Evolutionary conservation across 2,113 vertebrate genomes (phyloP).

Genomic region (Sorex araneus): DNA sequence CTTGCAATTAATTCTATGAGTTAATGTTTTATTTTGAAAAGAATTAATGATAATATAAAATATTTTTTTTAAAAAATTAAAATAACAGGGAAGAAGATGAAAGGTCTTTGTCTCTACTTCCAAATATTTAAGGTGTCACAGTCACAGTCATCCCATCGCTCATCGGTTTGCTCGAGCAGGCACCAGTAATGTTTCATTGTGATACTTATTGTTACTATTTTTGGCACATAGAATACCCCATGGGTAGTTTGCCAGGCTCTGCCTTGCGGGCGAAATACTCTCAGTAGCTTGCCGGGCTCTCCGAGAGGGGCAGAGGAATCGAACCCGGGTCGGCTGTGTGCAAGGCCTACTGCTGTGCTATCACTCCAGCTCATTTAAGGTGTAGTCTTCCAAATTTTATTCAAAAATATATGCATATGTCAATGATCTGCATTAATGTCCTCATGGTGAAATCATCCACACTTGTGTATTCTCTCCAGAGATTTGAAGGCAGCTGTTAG

Average conservation of each 20-base stretch:
- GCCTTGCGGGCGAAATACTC: no score
- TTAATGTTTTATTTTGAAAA: constrained; percentile 23
- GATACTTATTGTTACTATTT: no score
- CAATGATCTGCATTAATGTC: not conserved
- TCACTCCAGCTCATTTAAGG: no score
- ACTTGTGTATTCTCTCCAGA: not conserved
- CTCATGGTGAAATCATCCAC: not conserved
- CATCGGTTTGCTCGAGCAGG: no score
- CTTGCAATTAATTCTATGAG: constrained; percentile 2
- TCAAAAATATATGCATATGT: not conserved
- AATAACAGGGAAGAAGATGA: not conserved
- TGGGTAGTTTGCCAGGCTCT: no score
- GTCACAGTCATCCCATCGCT: no score
- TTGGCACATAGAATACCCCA: no score
- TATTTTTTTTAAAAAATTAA: constrained; percentile 10
- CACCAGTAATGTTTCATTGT: no score
- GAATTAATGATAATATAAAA: not conserved
- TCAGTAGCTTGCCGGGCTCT: no score
- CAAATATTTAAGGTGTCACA: not conserved
- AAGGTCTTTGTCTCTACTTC: not conserved
- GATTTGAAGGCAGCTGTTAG: not conserved
- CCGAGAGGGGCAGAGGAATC: no score
- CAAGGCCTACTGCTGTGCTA: no score
- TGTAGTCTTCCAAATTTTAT: not conserved
- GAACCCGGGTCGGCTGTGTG: no score